These are phyloP conservation scores for Drosophila fungiperda DNA, from an alignment of 2,888 invertebrate species.

Conservation along the genomic window DNA sequence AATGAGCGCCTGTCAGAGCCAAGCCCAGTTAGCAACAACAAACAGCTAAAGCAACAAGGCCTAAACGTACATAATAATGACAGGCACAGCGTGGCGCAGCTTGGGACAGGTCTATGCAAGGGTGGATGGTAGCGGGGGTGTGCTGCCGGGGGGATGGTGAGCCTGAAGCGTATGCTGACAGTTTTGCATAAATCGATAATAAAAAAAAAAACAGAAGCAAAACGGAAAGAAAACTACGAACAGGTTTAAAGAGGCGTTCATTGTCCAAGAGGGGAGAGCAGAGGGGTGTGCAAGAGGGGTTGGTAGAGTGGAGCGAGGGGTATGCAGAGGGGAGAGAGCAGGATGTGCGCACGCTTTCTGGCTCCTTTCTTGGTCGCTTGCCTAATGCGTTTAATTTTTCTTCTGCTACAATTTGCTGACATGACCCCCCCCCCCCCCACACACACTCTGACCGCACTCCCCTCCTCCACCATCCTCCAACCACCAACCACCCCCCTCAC, in stretches of 20 bases:
- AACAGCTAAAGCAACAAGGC: slow-evolving; percentile 65
- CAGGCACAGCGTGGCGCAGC: slow-evolving; percentile 30
- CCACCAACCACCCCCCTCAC: background rate
- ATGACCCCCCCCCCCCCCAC: background rate
- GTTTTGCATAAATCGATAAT: slow-evolving; percentile 75
- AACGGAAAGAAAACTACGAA: slow-evolving; percentile 24
- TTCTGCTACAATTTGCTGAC: slow-evolving; percentile 76
- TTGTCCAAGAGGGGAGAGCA: background rate
- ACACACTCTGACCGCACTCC: no score
- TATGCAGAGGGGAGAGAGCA: background rate
- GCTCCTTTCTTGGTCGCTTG: slow-evolving; percentile 45
- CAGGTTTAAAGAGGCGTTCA: slow-evolving; percentile 59
- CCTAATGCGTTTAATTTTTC: slow-evolving; percentile 79
- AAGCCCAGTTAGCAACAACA: slow-evolving; percentile 30
- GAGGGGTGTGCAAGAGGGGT: background rate
- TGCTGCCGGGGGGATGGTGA: background rate
- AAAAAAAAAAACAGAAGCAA: slow-evolving; percentile 8
- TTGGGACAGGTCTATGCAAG: slow-evolving; percentile 8
- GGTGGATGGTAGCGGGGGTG: background rate
- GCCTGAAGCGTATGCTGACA: slow-evolving; percentile 42
- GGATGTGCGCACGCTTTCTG: slow-evolving; percentile 38
- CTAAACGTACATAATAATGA: slow-evolving; percentile 69
- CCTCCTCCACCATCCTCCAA: background rate
- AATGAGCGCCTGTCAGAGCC: slow-evolving; percentile 59
- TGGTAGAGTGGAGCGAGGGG: background rate